These are phyloP conservation scores for Trichogramma dendrolimi DNA, from an alignment of 2,888 invertebrate genomes.

Conservation along the genomic window DNA sequence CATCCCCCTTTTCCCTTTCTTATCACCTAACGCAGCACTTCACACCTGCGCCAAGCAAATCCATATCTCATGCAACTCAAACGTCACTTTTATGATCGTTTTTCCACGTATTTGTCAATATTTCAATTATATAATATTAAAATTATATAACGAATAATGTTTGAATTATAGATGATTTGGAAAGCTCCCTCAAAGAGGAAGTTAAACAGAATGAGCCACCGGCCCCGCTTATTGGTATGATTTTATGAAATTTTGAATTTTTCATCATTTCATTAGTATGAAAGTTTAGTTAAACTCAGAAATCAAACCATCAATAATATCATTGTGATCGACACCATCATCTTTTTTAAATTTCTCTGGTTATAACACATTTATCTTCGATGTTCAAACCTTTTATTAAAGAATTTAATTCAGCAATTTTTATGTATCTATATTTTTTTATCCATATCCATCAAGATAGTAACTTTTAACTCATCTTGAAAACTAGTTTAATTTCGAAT, in stretches of 20 bases:
- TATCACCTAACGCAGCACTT: too few species aligned
- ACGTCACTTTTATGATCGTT: background rate
- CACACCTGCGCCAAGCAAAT: too few species aligned
- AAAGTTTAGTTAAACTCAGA: background rate
- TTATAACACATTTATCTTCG: too few species aligned
- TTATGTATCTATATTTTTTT: too few species aligned
- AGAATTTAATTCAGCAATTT: too few species aligned
- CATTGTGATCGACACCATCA: too few species aligned
- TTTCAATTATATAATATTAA: conserved; percentile 10
- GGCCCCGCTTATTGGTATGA: conserved; percentile 25
- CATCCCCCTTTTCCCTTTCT: too few species aligned
- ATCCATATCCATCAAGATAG: too few species aligned
- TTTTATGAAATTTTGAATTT: conserved; percentile 20
- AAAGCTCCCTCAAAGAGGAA: conserved; percentile 24
- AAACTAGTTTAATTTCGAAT: too few species aligned
- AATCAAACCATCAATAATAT: background rate
- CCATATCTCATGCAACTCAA: background rate
- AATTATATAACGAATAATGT: conserved; percentile 19
- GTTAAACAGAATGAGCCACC: conserved; percentile 23
- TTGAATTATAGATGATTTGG: conserved; percentile 26
- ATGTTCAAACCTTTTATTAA: too few species aligned
- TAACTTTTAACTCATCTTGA: too few species aligned
- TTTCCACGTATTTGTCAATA: conserved; percentile 1
- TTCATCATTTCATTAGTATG: background rate
- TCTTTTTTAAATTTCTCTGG: too few species aligned